These are phyloP conservation scores for Sylvilagus floridanus DNA, from an alignment of 2,797 vertebrate genomes.

Conservation along the genomic window DNA sequence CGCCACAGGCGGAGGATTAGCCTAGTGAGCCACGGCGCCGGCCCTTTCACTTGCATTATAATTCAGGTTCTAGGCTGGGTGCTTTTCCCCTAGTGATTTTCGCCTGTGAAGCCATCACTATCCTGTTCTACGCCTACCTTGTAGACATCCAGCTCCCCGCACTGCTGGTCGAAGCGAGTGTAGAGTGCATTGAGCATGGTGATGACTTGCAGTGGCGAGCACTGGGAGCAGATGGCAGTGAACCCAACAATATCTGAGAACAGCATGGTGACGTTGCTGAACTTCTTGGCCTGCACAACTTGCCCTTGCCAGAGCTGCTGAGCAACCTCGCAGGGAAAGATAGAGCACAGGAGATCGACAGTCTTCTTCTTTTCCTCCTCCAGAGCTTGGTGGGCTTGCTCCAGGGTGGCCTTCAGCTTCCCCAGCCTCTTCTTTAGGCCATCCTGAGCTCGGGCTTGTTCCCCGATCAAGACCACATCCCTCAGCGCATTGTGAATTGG, in stretches of 20 bases:
- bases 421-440: slow-evolving; percentile 97
- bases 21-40: too few relatives aligned
- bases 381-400: slow-evolving; percentile 95
- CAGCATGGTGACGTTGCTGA: slow-evolving; percentile 96
- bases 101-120: background rate
- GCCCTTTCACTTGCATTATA: background rate
- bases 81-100: background rate
- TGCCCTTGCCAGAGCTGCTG: slow-evolving; percentile 99
- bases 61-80: slow-evolving; percentile 6
- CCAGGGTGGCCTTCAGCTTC: slow-evolving; percentile 97
- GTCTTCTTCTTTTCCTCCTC: slow-evolving; percentile 99
- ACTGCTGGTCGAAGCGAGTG: slow-evolving; percentile 97
- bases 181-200: slow-evolving; percentile 98
- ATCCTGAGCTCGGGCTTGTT: slow-evolving; percentile 98
- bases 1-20: too few relatives aligned
- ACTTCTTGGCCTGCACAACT: slow-evolving; percentile 97
- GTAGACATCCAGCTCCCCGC: slow-evolving; percentile 97
- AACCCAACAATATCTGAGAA: slow-evolving; percentile 99
- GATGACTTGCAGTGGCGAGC: slow-evolving; percentile 98
- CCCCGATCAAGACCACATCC: slow-evolving; percentile 98
- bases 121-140: slow-evolving; percentile 91
- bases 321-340: slow-evolving; percentile 97
- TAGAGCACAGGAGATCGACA: slow-evolving; percentile 97
- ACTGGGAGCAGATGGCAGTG: slow-evolving; percentile 96
- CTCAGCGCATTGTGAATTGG: slow-evolving; percentile 97